phyloP scores from a whole-genome alignment of 1,140 invertebrate genomes.

The Drosophila novamexicana region DNA sequence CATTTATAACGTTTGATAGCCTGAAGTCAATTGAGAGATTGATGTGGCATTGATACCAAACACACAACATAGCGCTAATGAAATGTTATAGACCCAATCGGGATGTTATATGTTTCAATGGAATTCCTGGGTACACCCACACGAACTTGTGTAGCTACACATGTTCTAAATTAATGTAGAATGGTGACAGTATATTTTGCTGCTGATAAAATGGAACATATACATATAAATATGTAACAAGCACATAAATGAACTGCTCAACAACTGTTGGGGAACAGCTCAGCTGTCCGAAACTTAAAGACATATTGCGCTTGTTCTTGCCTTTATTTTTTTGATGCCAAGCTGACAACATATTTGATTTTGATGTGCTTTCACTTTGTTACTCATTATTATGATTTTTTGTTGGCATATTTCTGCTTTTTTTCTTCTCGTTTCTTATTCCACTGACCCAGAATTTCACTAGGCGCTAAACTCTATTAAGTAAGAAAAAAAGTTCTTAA shows the following conservation, averaged over 20 bases:
- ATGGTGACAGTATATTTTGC: background rate
- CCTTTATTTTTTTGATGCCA: background rate
- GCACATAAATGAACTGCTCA: background rate
- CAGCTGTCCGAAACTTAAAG: background rate
- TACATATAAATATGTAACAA: background rate
- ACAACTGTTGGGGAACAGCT: background rate
- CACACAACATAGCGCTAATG: too few relatives aligned
- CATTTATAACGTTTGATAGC: too few relatives aligned
- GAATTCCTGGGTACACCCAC: background rate
- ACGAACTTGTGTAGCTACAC: background rate
- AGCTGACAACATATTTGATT: conserved; percentile 8
- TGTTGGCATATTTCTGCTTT: background rate
- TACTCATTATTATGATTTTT: background rate
- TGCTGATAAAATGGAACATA: background rate
- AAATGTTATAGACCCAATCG: background rate
- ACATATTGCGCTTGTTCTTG: background rate
- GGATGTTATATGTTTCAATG: background rate
- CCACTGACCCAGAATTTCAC: conserved; percentile 38
- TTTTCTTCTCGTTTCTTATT: conserved; percentile 30
- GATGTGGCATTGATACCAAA: too few relatives aligned
- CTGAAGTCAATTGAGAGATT: too few relatives aligned
- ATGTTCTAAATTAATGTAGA: background rate
- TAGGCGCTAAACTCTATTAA: conserved; percentile 37
- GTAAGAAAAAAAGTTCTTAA: conserved; percentile 28
- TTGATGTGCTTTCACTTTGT: conserved; percentile 40